Conservation (phyloP, 2,888 invertebrate species). For the Xanthorhoe spadicearia region DNA sequence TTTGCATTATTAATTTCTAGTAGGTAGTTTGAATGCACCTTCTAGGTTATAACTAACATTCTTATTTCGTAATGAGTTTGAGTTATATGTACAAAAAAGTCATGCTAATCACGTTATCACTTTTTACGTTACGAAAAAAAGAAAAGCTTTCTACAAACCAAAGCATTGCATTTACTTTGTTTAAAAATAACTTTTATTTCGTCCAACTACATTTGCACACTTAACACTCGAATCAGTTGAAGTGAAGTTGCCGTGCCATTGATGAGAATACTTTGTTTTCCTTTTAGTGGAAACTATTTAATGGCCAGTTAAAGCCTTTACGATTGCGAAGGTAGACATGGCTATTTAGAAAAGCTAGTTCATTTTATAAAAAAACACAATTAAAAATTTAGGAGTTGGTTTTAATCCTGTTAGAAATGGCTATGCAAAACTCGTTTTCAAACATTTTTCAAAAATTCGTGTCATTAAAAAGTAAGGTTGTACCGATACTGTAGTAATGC, state of each 20-base stretch:
- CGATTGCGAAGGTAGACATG: slow-evolving; percentile 12
- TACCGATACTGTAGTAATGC: background rate
- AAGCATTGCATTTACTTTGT: background rate
- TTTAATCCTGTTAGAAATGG: no score
- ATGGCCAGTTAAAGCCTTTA: slow-evolving; percentile 7
- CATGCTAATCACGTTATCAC: no score
- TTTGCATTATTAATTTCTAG: no score
- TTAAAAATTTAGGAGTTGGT: no score
- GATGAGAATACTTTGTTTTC: slow-evolving; percentile 37
- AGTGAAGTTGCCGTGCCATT: slow-evolving; percentile 11
- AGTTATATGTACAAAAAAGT: no score
- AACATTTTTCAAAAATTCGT: no score
- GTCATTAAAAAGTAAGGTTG: no score
- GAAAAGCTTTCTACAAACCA: background rate
- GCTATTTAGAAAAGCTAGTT: background rate
- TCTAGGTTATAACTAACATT: no score
- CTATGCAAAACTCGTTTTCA: no score
- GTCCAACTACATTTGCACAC: background rate
- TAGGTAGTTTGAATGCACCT: no score
- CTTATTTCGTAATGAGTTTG: no score
- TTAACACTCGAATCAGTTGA: slow-evolving; percentile 9
- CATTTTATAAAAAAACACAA: background rate
- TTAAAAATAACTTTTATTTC: background rate
- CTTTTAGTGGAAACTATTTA: slow-evolving; percentile 16
- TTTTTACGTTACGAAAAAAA: no score